These are phyloP conservation scores for Neodiprion fabricii DNA, from an alignment of 1,140 invertebrate genomes.

Conservation along the genomic window DNA sequence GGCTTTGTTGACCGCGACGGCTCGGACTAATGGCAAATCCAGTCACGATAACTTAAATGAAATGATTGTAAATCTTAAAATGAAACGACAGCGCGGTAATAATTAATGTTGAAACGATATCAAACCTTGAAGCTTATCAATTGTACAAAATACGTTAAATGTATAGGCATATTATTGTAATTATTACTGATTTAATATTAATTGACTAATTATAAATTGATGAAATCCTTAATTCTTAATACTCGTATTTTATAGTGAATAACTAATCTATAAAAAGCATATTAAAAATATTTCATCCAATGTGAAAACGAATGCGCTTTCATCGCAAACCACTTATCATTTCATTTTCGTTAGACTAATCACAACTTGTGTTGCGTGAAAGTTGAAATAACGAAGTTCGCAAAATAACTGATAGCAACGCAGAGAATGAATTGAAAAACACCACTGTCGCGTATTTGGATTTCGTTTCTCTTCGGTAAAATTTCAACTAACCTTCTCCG, in stretches of 20 bases:
- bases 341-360: background rate
- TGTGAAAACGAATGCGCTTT: conserved; percentile 8
- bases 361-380: background rate
- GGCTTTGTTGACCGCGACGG: background rate
- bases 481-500: background rate
- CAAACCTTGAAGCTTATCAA: conserved; percentile 47
- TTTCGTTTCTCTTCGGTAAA: background rate
- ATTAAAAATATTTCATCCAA: conserved; percentile 9
- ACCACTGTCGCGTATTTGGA: background rate
- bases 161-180: conserved; percentile 44
- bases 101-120: conserved; percentile 32
- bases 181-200: conserved; percentile 40
- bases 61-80: no score
- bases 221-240: conserved; percentile 28
- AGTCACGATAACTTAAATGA: no score
- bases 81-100: conserved; percentile 20
- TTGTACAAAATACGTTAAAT: conserved; percentile 53
- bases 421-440: background rate
- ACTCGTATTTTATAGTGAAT: conserved; percentile 43
- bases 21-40: no score
- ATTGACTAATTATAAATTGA: conserved; percentile 27
- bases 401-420: background rate
- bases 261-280: conserved; percentile 13
- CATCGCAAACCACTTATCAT: background rate
- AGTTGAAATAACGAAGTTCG: background rate